A percentile compares a stretch with the other conserved stretches of the same genome.
Evolutionary conservation across 2,797 vertebrate genomes (phyloP).

Genomic region (Spheniscus humboldti): DNA sequence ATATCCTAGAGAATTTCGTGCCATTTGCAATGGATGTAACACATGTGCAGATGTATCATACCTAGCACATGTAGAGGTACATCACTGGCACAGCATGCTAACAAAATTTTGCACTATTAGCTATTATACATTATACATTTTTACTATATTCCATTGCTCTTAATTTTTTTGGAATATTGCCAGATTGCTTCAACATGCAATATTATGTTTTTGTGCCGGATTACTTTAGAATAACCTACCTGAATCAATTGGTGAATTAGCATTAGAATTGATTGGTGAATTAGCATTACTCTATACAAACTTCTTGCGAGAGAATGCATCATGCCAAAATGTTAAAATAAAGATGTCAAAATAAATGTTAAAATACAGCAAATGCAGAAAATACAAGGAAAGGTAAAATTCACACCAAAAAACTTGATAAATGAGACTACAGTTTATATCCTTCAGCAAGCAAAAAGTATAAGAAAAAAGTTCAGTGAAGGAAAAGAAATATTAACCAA

Average conservation of each 20-base stretch:
- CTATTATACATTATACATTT: neutral
- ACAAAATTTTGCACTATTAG: neutral
- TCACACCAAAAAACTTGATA: neutral
- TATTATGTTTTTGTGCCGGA: neutral
- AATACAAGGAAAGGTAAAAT: neutral
- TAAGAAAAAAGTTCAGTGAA: neutral
- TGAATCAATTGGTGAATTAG: neutral
- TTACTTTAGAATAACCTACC: neutral
- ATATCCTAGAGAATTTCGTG: neutral
- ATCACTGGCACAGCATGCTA: neutral
- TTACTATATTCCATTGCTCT: neutral
- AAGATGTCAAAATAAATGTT: neutral
- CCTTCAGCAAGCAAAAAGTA: neutral
- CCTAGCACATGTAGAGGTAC: neutral
- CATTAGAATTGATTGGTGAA: neutral
- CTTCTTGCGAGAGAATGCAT: neutral
- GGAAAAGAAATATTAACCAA: neutral
- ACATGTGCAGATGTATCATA: neutral
- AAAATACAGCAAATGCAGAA: neutral
- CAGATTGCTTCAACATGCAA: neutral
- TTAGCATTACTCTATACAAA: neutral
- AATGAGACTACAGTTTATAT: neutral
- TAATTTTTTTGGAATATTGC: neutral
- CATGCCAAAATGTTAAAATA: neutral
- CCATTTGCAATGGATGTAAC: neutral